Evolutionary conservation across 2,888 invertebrate species (phyloP).

Genomic region (Drosophila setosimentum): DNA sequence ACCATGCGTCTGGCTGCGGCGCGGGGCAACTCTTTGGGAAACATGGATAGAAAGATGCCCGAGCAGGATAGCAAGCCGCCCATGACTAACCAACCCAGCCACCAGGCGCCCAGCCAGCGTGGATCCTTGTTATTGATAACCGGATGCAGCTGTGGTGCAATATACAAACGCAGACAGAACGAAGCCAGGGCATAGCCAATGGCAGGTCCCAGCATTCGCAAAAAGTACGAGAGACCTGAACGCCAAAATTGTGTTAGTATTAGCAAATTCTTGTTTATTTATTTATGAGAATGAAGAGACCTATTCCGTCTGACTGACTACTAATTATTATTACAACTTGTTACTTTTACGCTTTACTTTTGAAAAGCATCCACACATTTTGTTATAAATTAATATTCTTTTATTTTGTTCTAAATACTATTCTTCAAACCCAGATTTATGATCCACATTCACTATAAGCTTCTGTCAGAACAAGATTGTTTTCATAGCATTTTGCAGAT

Average conservation of each 20-base stretch:
- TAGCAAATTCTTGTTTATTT: no score
- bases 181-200: constrained; percentile 89
- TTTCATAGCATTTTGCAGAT: background rate
- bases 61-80: constrained; percentile 87
- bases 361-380: no score
- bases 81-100: constrained; percentile 90
- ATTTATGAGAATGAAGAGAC: no score
- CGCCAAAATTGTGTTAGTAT: no score
- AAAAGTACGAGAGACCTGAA: constrained; percentile 88
- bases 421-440: background rate
- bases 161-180: constrained; percentile 88
- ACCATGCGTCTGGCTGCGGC: constrained; percentile 87
- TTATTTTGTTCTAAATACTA: background rate
- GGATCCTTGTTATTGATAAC: constrained; percentile 89
- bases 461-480: background rate
- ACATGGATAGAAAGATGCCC: constrained; percentile 88
- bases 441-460: background rate
- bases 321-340: no score
- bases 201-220: constrained; percentile 90
- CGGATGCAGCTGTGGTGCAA: constrained; percentile 88
- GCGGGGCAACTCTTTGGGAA: constrained; percentile 89
- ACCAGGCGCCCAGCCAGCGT: constrained; percentile 94
- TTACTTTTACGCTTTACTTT: no score
- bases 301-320: no score
- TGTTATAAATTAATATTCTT: background rate